Conservation (phyloP, 1,140 invertebrate genomes). For the Daktulosphaira vitifoliae region DNA sequence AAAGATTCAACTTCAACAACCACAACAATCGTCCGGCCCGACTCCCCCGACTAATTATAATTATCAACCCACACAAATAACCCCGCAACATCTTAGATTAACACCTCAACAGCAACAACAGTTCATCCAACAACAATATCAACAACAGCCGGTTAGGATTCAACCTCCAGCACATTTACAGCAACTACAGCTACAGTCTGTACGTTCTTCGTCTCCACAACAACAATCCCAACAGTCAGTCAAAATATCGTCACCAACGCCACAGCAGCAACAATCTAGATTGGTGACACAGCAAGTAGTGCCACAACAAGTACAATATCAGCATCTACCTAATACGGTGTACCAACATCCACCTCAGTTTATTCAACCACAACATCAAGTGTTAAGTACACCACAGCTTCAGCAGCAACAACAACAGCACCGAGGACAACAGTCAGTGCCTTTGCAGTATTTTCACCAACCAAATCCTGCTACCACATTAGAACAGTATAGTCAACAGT, state of each 20-base stretch:
- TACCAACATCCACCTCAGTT: constrained; percentile 5
- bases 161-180: neutral
- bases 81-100: neutral
- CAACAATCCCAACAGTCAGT: neutral
- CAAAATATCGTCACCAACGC: neutral
- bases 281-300: neutral
- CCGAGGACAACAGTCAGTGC: neutral
- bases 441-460: constrained; percentile 14
- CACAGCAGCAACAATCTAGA: neutral
- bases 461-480: constrained; percentile 14
- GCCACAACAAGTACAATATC: neutral
- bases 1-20: constrained; percentile 22
- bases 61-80: constrained; percentile 1
- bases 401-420: constrained; percentile 5
- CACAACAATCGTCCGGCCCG: neutral
- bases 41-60: neutral
- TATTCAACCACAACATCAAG: neutral
- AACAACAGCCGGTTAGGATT: constrained; percentile 13
- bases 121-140: constrained; percentile 13
- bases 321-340: neutral
- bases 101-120: neutral
- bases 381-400: neutral
- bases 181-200: neutral
- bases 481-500: constrained; percentile 20
- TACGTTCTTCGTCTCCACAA: neutral